Evolutionary conservation across 2,113 vertebrate genomes (phyloP), one percentile per base, ranked within the genome.

Genomic region (Strix aluco): DNA sequence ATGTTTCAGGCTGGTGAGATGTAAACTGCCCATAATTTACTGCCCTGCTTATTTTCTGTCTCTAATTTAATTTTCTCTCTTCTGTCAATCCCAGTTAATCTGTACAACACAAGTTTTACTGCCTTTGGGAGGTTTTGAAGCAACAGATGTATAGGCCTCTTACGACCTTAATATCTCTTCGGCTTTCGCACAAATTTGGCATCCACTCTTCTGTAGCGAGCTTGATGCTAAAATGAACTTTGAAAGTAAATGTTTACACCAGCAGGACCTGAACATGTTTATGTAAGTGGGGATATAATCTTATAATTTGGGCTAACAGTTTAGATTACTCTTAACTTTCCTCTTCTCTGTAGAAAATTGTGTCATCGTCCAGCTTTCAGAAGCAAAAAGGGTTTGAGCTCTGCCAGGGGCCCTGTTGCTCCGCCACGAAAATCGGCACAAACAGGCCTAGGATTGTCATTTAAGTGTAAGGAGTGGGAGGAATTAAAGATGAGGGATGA

Each of bases 271-370:
- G 94, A 92, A 90, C 88, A 52, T 94, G 92, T 96, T 95, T 95
- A 88, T 73, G 18, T 90, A 94, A 97, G 55, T 27, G 71, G 44
- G 95, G 90, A 42, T 85, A 55, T 94, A 95, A 96, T 96, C 94
- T 94, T 66, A 73, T 95, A 95, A 97, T 97, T 97, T 93, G 71
- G 83, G 57, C 63, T 88, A 92, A 94, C 95, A 97, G 81, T 96
- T 97, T 96, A 94, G 96, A 91, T 78, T 97, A 66, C 88, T 96
- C 91, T 96, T 95, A 40, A 88, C 85, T 96, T 86, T 59, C 59
- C 89, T 98, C 98, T 98, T 98, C 98, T 98, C 97, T 98, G 96
- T 83, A 96, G 97, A 97, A 91, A 82, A 98, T 97, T 97, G 96
- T 98, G 97, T 98, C 62, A 52, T 95, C 97, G 95, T 98, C 97